Evolutionary conservation across 2,113 vertebrate genomes (phyloP).

Genomic region (Hucho hucho): DNA sequence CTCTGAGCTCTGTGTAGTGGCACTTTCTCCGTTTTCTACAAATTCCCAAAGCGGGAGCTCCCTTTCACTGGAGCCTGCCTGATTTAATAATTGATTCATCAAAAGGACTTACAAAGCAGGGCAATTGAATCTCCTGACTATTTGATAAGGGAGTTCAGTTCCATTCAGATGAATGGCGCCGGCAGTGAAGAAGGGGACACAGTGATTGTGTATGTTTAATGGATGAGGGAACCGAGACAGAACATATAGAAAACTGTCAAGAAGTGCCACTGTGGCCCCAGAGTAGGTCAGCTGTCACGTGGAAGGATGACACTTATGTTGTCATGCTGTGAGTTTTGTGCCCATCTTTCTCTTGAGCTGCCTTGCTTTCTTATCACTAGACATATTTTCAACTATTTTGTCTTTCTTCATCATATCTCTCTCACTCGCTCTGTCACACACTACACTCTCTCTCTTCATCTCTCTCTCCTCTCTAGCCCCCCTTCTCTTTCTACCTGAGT

Average conservation of each 20-base stretch:
- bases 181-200: conserved; percentile 39
- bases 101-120: conserved; percentile 66
- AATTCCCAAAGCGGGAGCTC: conserved; percentile 45
- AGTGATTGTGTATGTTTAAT: conserved; percentile 24
- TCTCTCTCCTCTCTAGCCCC: background rate
- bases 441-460: background rate
- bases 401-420: background rate
- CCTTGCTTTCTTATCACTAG: background rate
- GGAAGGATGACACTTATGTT: background rate
- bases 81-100: conserved; percentile 73
- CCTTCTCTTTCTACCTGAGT: background rate
- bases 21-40: conserved; percentile 58
- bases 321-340: background rate
- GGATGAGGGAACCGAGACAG: conserved; percentile 36
- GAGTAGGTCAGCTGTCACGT: background rate
- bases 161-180: conserved; percentile 53
- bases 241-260: conserved; percentile 14
- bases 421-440: background rate
- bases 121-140: conserved; percentile 74
- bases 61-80: conserved; percentile 51
- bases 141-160: conserved; percentile 66
- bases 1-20: conserved; percentile 53
- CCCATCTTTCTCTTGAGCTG: background rate
- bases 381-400: background rate
- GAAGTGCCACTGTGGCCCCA: conserved; percentile 26